Conservation (phyloP, 1,140 invertebrate species). For the Hyposmocoma kahamanoa region DNA sequence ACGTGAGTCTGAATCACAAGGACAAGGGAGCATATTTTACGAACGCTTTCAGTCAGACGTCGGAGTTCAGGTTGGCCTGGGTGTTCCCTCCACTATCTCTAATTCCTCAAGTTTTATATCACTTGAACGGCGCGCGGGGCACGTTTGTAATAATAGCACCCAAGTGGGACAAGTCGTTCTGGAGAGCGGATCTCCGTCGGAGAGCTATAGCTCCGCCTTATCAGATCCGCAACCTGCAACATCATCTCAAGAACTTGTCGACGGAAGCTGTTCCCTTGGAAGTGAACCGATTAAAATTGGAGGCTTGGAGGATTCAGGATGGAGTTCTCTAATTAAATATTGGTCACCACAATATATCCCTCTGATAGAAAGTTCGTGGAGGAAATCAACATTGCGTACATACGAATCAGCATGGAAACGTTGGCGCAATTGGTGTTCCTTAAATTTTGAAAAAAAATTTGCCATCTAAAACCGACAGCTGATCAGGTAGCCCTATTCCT, state of each 20-base stretch:
- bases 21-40: not conserved
- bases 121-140: not conserved
- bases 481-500: too few relatives aligned
- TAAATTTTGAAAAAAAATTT: too few relatives aligned
- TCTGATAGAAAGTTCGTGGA: not conserved
- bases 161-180: not conserved
- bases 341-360: not conserved
- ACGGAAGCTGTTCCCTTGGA: not conserved
- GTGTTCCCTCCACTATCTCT: not conserved
- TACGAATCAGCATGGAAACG: not conserved
- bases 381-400: not conserved
- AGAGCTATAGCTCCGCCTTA: not conserved
- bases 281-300: not conserved
- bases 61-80: not conserved
- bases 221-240: not conserved
- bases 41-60: not conserved
- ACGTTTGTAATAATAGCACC: not conserved
- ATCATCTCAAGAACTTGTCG: not conserved
- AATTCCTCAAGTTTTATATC: not conserved
- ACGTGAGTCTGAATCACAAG: not conserved
- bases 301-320: not conserved
- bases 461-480: too few relatives aligned
- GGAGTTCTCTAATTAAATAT: not conserved
- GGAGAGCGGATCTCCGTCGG: not conserved
- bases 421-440: not conserved